Evolutionary conservation across 1,140 invertebrate genomes (phyloP).

Genomic region (Grapholita molesta): DNA sequence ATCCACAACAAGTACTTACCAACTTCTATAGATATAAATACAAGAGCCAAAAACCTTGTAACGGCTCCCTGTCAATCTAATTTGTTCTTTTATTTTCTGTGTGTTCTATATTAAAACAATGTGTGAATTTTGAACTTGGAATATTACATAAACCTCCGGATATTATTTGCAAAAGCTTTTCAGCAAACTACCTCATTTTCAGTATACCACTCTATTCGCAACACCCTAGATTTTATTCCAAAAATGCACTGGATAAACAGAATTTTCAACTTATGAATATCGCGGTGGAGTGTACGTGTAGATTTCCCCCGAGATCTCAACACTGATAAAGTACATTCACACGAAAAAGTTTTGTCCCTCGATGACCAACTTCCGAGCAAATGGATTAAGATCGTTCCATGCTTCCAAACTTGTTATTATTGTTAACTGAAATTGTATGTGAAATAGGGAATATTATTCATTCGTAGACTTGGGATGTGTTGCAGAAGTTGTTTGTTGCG

Average conservation of each 20-base stretch:
- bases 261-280: constrained; percentile 16
- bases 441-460: neutral
- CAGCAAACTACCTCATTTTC: neutral
- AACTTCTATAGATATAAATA: too few relatives aligned
- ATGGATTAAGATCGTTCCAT: constrained; percentile 15
- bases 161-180: neutral
- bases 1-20: too few relatives aligned
- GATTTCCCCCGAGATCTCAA: constrained; percentile 13
- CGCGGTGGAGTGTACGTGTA: constrained; percentile 12
- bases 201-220: neutral
- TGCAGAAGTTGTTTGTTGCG: neutral
- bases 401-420: constrained; percentile 15
- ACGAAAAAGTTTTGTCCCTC: constrained; percentile 8
- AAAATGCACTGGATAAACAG: constrained; percentile 1
- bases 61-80: too few relatives aligned
- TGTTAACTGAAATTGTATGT: constrained; percentile 5
- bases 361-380: constrained; percentile 14
- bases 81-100: too few relatives aligned
- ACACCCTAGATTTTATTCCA: neutral
- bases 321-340: constrained; percentile 16
- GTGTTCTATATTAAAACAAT: too few relatives aligned
- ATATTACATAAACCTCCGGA: neutral
- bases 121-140: neutral
- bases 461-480: neutral
- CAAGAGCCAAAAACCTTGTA: too few relatives aligned